Base-by-base conservation (phyloP, 2,797 vertebrate species). In the Moxostoma hubbsi region DNA sequence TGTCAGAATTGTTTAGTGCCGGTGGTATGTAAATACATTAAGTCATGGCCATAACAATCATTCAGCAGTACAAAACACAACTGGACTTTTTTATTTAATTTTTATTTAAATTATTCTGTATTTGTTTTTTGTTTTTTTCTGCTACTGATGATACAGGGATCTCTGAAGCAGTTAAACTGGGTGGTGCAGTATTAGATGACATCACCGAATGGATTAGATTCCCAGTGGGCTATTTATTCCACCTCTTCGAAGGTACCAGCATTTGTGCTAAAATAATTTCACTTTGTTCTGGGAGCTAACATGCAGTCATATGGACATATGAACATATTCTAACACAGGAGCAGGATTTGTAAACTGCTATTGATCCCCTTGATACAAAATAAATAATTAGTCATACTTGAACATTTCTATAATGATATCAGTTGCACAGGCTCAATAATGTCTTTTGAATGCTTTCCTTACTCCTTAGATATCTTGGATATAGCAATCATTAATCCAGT, bases 191-290 rank as follows among this genome's bases (percentile, higher is more conserved):
- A 15, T 50, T 86, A 43, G 62, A 85, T 65, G 63, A 75, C 54
- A 64, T 68, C 61, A 84, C 73, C 6, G 77, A 75, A 9, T 64
- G 77, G 69, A 50, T 82, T 55, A 74, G 82, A 55, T 58, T 9
- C 13, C 66, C 68, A 7, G 80, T 74, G 36, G 62, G 2, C 9
- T 75, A 78, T 61, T 6, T 82, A 24, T 86, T 86, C 58, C 69
- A 85, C 43, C 36, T 82, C 58, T 86, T 86, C 72, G 83, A 86
- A 85, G 85, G 85, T 86, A 82, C 51, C 1, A 46, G 0, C n/a
- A 50, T 47, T 61, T n/a, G 15, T 87, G 2, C 51, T 63, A 15
- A 47, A 45, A 36, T 64, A 7, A 15, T 53, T 79, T 63, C 0
- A 5, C 18, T 7, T 13, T 47, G 53, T 76, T 68, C 11, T 68